Evolutionary conservation across 2,888 invertebrate genomes (phyloP), one percentile per base, ranked within the genome.

Genomic region (Villa cingulata): DNA sequence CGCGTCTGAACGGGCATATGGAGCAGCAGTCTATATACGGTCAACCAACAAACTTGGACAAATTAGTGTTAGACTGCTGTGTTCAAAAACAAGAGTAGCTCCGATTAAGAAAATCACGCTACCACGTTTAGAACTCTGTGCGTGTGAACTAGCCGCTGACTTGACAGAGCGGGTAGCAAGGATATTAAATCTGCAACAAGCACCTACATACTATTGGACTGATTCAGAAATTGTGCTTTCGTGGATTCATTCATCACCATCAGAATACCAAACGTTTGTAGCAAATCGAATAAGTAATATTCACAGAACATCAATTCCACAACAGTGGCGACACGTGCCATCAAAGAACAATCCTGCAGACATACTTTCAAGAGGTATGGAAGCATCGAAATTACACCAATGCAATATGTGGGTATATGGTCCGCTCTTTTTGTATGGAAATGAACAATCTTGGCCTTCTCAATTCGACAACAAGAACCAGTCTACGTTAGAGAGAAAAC

Each of bases 241-340:
- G n/a, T n/a, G n/a, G n/a, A n/a, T n/a, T 55, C 38, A 45, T 18
- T 37, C 48, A 7, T 43, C 36, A 27, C 49, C 58, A 27, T 43
- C 45, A 19, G 29, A n/a, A 4, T 51, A 41, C 41, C 44, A 51
- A 40, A 53, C 51, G 4, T 55, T 57, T 44, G 54, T 58, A 50
- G 58, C 57, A 3, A 62, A 63, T 49, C 45, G 61, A 32, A 57
- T 62, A 3, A 52, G 55, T 1, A 46, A 57, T 45, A 60, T 63
- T 16, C 57, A 60, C 47, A 53, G 15, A 10, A 7, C 20, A 32
- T 20, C 29, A 20, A 29, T 15, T 18, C 4, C 32, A 16, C 6
- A 27, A 15, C 41, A 41, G n/a, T 43, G 43, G 36, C 43, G 36
- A 1, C 43, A 43, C 16, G 43, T 43, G 12, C 17, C 36, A 12